Percentiles rank a stretch among this genome's conserved stretches.
These are phyloP conservation scores for Glaucopsyche alexis DNA, from an alignment of 2,888 invertebrate species.

Conservation along the genomic window DNA sequence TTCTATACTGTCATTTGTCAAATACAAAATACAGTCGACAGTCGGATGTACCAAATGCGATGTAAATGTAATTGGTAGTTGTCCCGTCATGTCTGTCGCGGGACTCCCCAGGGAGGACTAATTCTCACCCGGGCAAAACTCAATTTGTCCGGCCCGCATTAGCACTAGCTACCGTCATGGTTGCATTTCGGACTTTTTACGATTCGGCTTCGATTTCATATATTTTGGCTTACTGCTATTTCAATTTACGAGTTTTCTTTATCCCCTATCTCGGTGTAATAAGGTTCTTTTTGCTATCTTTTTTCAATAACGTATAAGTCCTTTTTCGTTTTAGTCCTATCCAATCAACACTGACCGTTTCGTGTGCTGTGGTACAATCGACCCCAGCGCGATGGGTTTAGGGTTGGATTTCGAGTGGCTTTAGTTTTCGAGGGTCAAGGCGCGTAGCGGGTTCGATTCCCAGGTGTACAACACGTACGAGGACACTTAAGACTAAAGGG, in stretches of 20 bases:
- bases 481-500: slow-evolving; percentile 77
- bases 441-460: slow-evolving; percentile 78
- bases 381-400: slow-evolving; percentile 40
- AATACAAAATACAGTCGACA: slow-evolving; percentile 23
- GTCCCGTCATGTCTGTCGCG: slow-evolving; percentile 45
- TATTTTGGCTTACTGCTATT: slow-evolving; percentile 59
- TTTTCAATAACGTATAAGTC: slow-evolving; percentile 43
- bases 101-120: slow-evolving; percentile 65
- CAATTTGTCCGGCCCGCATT: slow-evolving; percentile 76
- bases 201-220: slow-evolving; percentile 50
- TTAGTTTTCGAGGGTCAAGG: slow-evolving; percentile 59
- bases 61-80: slow-evolving; percentile 41
- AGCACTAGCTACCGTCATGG: slow-evolving; percentile 73
- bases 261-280: slow-evolving; percentile 32
- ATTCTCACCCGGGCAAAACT: slow-evolving; percentile 72
- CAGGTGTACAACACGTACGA: slow-evolving; percentile 76
- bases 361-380: slow-evolving; percentile 38
- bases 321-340: slow-evolving; percentile 45
- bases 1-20: slow-evolving; percentile 14
- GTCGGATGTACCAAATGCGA: slow-evolving; percentile 29
- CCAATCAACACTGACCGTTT: slow-evolving; percentile 72
- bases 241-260: slow-evolving; percentile 66
- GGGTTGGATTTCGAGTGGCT: slow-evolving; percentile 45
- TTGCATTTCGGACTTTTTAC: slow-evolving; percentile 70
- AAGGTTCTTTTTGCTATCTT: slow-evolving; percentile 45